These are phyloP conservation scores for Sycophaga agraensis DNA, from an alignment of 1,140 invertebrate genomes.

Conservation along the genomic window DNA sequence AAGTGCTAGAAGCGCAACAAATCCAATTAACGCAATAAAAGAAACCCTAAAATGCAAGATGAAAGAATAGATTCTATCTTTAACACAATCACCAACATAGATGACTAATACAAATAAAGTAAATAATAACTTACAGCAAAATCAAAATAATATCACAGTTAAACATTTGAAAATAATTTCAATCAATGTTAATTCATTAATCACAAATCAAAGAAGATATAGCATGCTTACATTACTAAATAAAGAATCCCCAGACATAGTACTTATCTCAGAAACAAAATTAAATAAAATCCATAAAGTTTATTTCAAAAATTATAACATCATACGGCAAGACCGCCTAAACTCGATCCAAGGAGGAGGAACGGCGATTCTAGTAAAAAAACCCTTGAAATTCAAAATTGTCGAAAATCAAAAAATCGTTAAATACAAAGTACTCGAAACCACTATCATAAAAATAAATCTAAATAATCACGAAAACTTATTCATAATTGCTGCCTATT, in stretches of 20 bases:
- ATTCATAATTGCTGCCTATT: conserved; percentile 20
- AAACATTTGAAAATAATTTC: conserved; percentile 9
- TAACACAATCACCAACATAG: too few relatives aligned
- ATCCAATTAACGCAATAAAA: too few relatives aligned
- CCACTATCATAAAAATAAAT: conserved; percentile 19
- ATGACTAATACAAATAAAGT: neutral
- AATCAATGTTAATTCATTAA: conserved; percentile 31
- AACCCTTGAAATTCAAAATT: conserved; percentile 3
- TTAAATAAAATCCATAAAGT: conserved; percentile 14
- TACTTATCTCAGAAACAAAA: conserved; percentile 31
- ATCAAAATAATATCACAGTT: neutral
- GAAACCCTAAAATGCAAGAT: too few relatives aligned
- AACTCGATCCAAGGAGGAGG: conserved; percentile 28
- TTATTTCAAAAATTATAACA: conserved; percentile 24
- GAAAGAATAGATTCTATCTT: neutral
- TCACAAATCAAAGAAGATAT: conserved; percentile 23
- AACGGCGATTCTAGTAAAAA: conserved; percentile 34
- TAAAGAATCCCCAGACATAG: conserved; percentile 21
- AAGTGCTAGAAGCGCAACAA: too few relatives aligned
- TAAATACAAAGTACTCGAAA: conserved; percentile 3
- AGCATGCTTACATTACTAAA: conserved; percentile 12
- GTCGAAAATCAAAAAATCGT: neutral
- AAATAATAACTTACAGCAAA: neutral
- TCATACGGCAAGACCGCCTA: conserved; percentile 31
- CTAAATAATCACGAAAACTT: conserved; percentile 6